Evolutionary conservation across 2,113 vertebrate species (phyloP).

Genomic region (Piprites chloris): DNA sequence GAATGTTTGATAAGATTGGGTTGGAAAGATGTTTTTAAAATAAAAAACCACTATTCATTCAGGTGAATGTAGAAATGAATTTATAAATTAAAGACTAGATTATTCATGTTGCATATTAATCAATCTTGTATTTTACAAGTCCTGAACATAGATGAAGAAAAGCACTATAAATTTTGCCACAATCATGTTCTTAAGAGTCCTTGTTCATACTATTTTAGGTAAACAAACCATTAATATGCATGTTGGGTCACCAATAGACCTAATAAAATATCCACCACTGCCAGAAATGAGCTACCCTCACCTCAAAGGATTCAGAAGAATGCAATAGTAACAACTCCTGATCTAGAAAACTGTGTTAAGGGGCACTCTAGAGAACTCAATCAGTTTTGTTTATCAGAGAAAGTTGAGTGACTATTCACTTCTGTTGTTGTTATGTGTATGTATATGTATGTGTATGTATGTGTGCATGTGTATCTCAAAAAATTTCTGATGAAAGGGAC

Average conservation of each 20-base stretch:
- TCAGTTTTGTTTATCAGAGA: neutral
- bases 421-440: too few species aligned
- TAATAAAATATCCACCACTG: neutral
- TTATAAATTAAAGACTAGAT: neutral
- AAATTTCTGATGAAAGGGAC: neutral
- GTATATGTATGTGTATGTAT: too few species aligned
- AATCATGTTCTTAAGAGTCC: neutral
- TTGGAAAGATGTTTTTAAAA: neutral
- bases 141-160: neutral
- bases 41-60: neutral
- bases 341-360: neutral
- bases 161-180: neutral
- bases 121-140: neutral
- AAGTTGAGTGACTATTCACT: neutral
- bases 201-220: neutral
- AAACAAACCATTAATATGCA: neutral
- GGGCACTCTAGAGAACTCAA: neutral
- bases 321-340: neutral
- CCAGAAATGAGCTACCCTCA: neutral
- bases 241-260: neutral
- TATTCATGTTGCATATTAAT: neutral
- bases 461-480: neutral
- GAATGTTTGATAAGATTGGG: neutral
- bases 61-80: neutral
- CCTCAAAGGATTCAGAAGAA: neutral